Evolutionary conservation across 2,113 vertebrate genomes (phyloP).

Genomic region (Cheirogaleus medius): DNA sequence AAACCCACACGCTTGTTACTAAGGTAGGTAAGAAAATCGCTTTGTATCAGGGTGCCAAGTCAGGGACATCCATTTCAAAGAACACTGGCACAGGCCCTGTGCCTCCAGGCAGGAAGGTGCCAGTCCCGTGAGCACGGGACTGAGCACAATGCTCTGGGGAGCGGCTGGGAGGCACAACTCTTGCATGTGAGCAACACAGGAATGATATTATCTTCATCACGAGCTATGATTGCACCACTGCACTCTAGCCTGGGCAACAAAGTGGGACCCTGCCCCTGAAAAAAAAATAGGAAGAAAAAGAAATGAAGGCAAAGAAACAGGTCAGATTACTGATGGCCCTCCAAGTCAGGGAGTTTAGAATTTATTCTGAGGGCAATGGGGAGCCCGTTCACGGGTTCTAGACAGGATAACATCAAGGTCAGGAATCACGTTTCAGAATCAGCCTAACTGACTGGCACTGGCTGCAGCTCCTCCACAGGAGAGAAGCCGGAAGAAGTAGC

Average conservation of each 20-base stretch:
- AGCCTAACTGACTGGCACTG: fast-evolving
- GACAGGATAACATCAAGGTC: background rate
- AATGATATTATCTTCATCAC: background rate
- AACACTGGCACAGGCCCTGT: background rate
- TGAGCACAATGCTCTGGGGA: background rate
- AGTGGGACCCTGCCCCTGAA: too few relatives aligned
- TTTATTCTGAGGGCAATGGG: background rate
- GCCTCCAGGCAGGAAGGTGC: background rate
- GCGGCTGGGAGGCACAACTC: background rate
- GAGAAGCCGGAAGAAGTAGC: background rate
- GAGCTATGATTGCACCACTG: too few relatives aligned
- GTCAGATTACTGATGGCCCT: background rate
- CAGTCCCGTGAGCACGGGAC: background rate
- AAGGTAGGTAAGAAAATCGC: background rate
- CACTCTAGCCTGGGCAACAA: too few relatives aligned
- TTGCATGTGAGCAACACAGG: background rate
- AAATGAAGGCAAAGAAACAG: background rate
- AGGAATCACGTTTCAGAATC: background rate
- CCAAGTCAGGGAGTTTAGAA: background rate
- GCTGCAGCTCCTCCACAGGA: background rate
- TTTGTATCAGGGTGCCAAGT: background rate
- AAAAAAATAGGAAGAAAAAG: too few relatives aligned
- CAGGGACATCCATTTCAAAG: background rate
- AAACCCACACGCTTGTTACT: background rate
- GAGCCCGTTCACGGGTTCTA: background rate